A percentile compares a stretch with the other conserved stretches of the same genome.
These are phyloP conservation scores for Planiliza haematocheilus DNA, from an alignment of 2,113 vertebrate species.

Conservation along the genomic window DNA sequence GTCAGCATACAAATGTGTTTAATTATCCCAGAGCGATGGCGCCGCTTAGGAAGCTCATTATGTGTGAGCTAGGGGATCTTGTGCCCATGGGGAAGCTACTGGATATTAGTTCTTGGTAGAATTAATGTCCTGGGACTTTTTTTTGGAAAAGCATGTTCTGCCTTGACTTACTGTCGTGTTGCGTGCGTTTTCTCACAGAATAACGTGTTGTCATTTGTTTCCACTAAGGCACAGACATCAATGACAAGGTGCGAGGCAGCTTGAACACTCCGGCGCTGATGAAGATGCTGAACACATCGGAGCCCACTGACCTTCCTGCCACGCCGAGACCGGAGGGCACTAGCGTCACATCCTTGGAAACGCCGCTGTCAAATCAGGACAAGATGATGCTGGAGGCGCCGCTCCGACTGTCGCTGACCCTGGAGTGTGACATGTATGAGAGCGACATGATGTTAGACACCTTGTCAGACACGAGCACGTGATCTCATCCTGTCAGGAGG, in stretches of 20 bases:
- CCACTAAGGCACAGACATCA: conserved; percentile 93
- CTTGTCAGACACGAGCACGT: conserved; percentile 97
- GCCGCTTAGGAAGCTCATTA: no score
- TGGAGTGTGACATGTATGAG: conserved; percentile 98
- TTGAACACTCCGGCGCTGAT: conserved; percentile 91
- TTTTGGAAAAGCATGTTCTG: no score
- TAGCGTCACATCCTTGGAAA: conserved; percentile 86
- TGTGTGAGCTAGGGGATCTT: no score
- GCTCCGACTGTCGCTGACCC: conserved; percentile 88
- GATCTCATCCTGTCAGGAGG: conserved; percentile 66
- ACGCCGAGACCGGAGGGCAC: conserved; percentile 87
- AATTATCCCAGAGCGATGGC: no score
- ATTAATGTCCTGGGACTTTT: no score
- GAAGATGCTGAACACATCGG: conserved; percentile 93
- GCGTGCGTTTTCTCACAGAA: neutral
- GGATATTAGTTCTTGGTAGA: no score
- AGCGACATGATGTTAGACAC: conserved; percentile 98
- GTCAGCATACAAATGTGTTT: no score
- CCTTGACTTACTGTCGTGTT: no score
- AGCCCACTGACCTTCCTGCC: conserved; percentile 86
- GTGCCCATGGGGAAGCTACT: no score
- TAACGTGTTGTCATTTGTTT: conserved; percentile 3
- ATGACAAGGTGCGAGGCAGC: conserved; percentile 93
- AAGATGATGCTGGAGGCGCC: conserved; percentile 88
- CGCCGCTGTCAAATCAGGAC: conserved; percentile 83